A percentile compares a stretch with the other conserved stretches of the same genome.
phyloP scores from a whole-genome alignment of 1,140 invertebrate genomes.

The Diploscapter pachys region DNA sequence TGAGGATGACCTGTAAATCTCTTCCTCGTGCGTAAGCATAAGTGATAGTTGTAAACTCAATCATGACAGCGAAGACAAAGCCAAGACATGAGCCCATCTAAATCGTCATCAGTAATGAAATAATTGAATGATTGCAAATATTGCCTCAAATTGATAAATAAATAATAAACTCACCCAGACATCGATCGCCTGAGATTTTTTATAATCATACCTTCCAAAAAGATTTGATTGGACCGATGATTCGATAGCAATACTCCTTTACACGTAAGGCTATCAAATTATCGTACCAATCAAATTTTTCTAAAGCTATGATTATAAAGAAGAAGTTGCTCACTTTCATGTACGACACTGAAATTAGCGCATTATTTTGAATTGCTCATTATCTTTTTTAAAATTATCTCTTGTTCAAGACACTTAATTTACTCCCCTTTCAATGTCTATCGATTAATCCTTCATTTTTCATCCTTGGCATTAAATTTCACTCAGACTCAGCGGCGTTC shows the following conservation, averaged over 20 bases:
- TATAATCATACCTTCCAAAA: too few species aligned
- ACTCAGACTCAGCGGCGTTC: too few species aligned
- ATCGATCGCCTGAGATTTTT: slow-evolving; percentile 43
- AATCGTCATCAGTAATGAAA: background rate
- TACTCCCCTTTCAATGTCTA: too few species aligned
- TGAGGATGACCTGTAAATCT: background rate
- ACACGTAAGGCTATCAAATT: too few species aligned
- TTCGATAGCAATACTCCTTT: too few species aligned
- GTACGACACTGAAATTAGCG: slow-evolving; percentile 43
- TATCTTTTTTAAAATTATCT: background rate
- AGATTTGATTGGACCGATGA: too few species aligned
- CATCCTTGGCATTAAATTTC: too few species aligned
- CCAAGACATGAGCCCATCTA: slow-evolving; percentile 10
- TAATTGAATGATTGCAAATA: background rate
- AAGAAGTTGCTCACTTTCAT: slow-evolving; percentile 41
- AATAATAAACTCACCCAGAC: slow-evolving; percentile 53
- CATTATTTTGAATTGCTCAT: background rate
- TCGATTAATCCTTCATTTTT: too few species aligned
- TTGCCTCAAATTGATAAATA: slow-evolving; percentile 4
- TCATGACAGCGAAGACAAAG: slow-evolving; percentile 51
- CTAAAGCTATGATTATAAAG: too few species aligned
- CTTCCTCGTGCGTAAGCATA: slow-evolving; percentile 58
- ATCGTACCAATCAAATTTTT: too few species aligned
- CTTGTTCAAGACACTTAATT: too few species aligned
- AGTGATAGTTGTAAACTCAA: slow-evolving; percentile 56